These are phyloP conservation scores for Spea multiplicata DNA, from an alignment of 2,113 vertebrate species.

Conservation along the genomic window DNA sequence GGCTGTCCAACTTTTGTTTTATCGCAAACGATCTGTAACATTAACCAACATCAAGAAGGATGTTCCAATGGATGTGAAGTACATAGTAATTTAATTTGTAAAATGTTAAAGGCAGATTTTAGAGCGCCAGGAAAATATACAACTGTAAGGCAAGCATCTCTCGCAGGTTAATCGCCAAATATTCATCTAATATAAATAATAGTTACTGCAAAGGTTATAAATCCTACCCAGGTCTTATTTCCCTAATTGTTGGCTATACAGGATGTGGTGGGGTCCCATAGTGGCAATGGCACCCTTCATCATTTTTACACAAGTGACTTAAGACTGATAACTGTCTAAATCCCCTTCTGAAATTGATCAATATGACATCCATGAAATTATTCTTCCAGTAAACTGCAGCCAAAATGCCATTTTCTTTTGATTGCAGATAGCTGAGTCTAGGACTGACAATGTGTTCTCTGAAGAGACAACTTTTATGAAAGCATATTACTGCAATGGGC, in stretches of 20 bases:
- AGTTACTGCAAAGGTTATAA: conserved; percentile 13
- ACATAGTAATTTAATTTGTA: too few relatives aligned
- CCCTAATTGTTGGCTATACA: conserved; percentile 12
- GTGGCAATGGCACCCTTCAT: conserved; percentile 16
- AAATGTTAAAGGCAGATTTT: too few relatives aligned
- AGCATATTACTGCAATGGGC: conserved; percentile 14
- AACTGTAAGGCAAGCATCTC: too few relatives aligned
- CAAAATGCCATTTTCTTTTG: conserved; percentile 45
- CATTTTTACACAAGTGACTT: conserved; percentile 38
- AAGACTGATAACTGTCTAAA: conserved; percentile 33
- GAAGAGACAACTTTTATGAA: conserved; percentile 35
- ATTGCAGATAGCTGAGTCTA: conserved; percentile 40
- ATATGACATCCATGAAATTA: conserved; percentile 46
- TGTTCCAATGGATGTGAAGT: too few relatives aligned
- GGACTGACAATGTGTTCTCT: conserved; percentile 32
- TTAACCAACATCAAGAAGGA: too few relatives aligned
- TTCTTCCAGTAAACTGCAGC: conserved; percentile 37
- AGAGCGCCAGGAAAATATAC: too few relatives aligned
- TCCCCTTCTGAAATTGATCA: conserved; percentile 41
- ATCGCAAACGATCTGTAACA: too few relatives aligned
- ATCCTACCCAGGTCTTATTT: conserved; percentile 33
- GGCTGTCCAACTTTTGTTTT: too few relatives aligned
- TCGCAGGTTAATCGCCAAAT: too few relatives aligned
- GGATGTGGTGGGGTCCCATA: conserved; percentile 15
- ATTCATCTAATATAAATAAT: neutral